Percentiles rank a stretch among this genome's conserved stretches.
Conservation (phyloP, 1,140 invertebrate genomes). For the Eriocheir sinensis region DNA sequence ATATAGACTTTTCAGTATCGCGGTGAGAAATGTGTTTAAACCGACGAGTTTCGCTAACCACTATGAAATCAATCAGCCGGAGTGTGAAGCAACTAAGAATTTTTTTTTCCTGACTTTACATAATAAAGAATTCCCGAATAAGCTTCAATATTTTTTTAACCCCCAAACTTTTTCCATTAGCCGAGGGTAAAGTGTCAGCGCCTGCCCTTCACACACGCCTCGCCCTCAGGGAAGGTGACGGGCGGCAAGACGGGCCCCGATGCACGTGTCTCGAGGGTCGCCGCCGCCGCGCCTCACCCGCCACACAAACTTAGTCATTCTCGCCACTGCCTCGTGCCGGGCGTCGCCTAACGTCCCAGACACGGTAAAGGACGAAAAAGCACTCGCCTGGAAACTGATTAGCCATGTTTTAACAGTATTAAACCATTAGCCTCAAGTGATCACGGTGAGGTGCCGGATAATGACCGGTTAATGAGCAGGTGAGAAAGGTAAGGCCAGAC, state of each 20-base stretch:
- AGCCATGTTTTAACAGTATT: constrained; percentile 6
- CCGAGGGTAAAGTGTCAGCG: neutral
- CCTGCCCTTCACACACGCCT: neutral
- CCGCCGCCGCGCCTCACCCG: neutral
- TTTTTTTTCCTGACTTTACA: neutral
- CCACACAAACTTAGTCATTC: neutral
- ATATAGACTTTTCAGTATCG: neutral
- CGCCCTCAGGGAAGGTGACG: neutral
- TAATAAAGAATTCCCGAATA: neutral
- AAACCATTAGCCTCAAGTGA: neutral
- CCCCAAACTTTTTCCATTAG: neutral
- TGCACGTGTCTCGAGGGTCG: no score
- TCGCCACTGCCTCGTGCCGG: neutral
- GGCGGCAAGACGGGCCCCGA: neutral
- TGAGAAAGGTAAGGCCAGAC: neutral
- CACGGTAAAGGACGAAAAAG: neutral
- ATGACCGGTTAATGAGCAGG: neutral
- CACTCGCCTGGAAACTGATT: constrained; percentile 2
- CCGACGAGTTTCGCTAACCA: neutral
- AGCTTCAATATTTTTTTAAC: no score
- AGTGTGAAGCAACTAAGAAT: neutral
- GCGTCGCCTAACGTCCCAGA: neutral
- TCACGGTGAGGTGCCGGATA: neutral
- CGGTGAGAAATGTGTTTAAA: neutral
- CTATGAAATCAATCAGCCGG: neutral